phyloP scores from a whole-genome alignment of 2,113 vertebrate species.

The Eclectus roratus region DNA sequence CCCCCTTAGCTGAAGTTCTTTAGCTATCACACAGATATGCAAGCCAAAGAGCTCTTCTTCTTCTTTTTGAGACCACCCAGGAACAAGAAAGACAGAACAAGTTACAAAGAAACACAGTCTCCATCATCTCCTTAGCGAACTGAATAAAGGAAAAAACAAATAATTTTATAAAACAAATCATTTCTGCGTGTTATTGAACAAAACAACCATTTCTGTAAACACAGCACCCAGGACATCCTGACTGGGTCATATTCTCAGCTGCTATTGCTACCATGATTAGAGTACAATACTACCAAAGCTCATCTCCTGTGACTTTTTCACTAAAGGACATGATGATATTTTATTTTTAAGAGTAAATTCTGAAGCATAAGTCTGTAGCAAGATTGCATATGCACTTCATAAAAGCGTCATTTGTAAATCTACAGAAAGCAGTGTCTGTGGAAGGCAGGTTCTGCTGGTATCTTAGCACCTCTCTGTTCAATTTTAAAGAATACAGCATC shows the following conservation, averaged over 20 bases:
- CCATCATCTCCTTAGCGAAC: not conserved
- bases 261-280: not conserved
- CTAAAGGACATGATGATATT: not conserved
- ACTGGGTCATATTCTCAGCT: not conserved
- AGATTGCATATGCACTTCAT: not conserved
- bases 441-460: not conserved
- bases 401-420: not conserved
- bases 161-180: not conserved
- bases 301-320: not conserved
- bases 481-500: not conserved
- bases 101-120: not conserved
- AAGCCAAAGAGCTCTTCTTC: not conserved
- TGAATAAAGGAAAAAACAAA: not conserved
- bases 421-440: not conserved
- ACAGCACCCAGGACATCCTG: not conserved
- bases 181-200: not conserved
- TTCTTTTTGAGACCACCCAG: not conserved
- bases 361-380: not conserved
- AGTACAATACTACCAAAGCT: not conserved
- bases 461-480: not conserved
- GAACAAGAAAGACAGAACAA: not conserved
- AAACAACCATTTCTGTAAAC: not conserved
- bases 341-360: not conserved
- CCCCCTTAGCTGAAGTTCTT: not conserved
- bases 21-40: accelerated